Evolutionary conservation across 2,888 invertebrate genomes (phyloP), one percentile per base, ranked within the genome.

Genomic region (Deilephila porcellus): DNA sequence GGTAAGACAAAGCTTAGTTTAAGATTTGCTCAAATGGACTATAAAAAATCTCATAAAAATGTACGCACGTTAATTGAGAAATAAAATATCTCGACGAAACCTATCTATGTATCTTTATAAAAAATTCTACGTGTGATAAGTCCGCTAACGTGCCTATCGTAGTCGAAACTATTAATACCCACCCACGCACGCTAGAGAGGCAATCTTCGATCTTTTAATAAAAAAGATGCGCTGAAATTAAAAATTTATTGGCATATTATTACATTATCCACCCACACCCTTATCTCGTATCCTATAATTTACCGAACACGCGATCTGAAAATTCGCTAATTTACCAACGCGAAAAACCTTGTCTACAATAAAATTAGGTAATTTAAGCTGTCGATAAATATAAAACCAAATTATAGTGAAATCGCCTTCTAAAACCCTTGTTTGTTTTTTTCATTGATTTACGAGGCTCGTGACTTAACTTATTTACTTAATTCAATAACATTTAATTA

Each of bases 401-500:
- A 71, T 60, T 45, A 52, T 45, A 71, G 6, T 6, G 34, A 71
- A 56, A n/a, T 37, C 37, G 37, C 8, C 45, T 20, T n/a, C 45
- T 45, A 17, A 37, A 14, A 37, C 64, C 64, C 37, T 67, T 67
- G 52, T 67, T 25, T 67, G 11, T 45, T 63, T 62, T 25, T 32
- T 37, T 63, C 63, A 63, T 32, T 62, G 32, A 32, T 37, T 64
- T 25, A 25, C 45, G 52, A 25, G 25, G 45, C 0, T 59, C 72
- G 67, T 73, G 72, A 73, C 59, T 73, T 67, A 34, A 56, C 37
- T 37, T 45, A 59, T 67, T 71, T 59, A 37, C 19, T 37, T 73
- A 67, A 59, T n/a, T 73, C 67, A 73, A 67, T 73, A 67, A 73
- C 37, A 37, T 73, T 72, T 56, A 64, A 72, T 67, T 59, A 67